A percentile compares a stretch with the other conserved stretches of the same genome.
These are phyloP conservation scores for Lamellibrachia satsuma DNA, from an alignment of 2,888 invertebrate genomes.

Conservation along the genomic window DNA sequence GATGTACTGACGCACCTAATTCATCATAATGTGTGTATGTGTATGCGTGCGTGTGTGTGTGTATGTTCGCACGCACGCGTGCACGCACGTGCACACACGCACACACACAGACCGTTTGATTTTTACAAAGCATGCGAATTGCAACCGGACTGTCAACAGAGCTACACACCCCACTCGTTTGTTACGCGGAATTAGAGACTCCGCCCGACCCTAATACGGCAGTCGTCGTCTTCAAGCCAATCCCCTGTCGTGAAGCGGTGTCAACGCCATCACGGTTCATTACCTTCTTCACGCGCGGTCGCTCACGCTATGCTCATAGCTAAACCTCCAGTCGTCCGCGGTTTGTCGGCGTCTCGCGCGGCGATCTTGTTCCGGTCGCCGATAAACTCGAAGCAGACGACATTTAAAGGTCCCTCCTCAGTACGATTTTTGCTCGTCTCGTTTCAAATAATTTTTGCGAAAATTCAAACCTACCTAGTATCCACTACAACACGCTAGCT, in stretches of 20 bases:
- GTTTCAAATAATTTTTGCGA: no score
- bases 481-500: no score
- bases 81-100: no score
- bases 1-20: no score
- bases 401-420: neutral
- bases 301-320: neutral
- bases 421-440: no score
- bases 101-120: no score
- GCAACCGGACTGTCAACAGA: neutral
- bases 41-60: no score
- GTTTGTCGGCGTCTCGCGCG: no score
- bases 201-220: neutral
- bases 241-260: neutral
- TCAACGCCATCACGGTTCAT: neutral
- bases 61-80: no score
- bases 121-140: no score
- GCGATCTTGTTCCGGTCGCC: neutral
- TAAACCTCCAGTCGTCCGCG: neutral
- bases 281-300: neutral
- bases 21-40: no score
- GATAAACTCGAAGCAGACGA: neutral
- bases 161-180: neutral
- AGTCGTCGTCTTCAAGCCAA: neutral
- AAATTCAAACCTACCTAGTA: no score
- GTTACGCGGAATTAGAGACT: neutral